A percentile compares a stretch with the other conserved stretches of the same genome.
Conservation (phyloP, 2,797 vertebrate genomes). For the Iguana delicatissima region DNA sequence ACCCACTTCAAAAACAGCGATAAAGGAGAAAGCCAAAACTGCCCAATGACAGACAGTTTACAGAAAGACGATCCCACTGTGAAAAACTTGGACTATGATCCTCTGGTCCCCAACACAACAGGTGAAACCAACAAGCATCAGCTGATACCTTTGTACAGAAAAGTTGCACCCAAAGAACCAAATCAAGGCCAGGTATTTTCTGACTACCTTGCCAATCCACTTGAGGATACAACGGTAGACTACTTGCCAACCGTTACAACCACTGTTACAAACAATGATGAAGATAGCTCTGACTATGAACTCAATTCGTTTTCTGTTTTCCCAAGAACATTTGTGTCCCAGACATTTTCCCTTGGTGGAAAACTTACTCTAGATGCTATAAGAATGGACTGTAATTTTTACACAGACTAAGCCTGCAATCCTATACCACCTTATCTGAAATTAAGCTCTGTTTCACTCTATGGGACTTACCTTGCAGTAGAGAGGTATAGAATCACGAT, state of each 20-base stretch:
- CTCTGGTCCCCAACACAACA: rapidly evolving
- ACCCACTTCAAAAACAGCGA: rapidly evolving
- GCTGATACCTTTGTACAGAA: constrained; percentile 80
- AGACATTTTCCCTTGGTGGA: constrained; percentile 64
- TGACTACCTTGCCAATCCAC: constrained; percentile 58
- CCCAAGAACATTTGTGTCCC: constrained; percentile 50
- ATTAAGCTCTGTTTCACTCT: background rate
- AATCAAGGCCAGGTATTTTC: constrained; percentile 38
- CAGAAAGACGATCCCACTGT: background rate
- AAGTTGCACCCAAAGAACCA: constrained; percentile 76
- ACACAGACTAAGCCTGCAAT: constrained; percentile 18
- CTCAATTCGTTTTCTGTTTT: constrained; percentile 56
- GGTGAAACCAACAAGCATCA: constrained; percentile 33
- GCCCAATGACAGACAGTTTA: rapidly evolving
- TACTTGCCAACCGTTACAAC: constrained; percentile 77
- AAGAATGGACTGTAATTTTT: constrained; percentile 82
- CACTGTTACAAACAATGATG: background rate
- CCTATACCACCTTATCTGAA: background rate
- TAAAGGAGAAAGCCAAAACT: rapidly evolving
- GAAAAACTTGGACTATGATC: background rate
- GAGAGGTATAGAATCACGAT: background rate
- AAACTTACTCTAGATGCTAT: constrained; percentile 88
- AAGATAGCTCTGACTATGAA: constrained; percentile 64
- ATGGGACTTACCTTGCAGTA: background rate
- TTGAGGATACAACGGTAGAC: constrained; percentile 56